phyloP scores from a whole-genome alignment of 2,113 vertebrate genomes.

The Rhinogobius similis region DNA sequence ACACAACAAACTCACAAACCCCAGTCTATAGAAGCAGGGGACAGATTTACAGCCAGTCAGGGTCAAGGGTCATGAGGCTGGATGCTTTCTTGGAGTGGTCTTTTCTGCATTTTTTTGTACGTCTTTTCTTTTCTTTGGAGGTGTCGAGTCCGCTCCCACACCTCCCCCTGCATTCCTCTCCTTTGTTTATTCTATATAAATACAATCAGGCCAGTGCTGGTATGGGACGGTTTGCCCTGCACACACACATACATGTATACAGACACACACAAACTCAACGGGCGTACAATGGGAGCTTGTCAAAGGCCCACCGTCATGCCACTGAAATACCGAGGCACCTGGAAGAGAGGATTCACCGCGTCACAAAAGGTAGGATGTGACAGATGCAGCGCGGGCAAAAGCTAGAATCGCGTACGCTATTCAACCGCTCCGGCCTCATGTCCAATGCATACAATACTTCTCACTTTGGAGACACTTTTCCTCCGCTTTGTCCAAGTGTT shows the following conservation, averaged over 20 bases:
- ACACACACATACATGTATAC: slow-evolving; percentile 56
- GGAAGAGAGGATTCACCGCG: neutral
- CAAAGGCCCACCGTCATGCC: slow-evolving; percentile 19
- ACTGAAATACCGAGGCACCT: slow-evolving; percentile 26
- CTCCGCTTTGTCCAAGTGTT: neutral
- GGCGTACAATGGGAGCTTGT: slow-evolving; percentile 37
- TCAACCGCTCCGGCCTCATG: neutral
- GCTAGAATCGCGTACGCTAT: neutral
- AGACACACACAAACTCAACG: slow-evolving; percentile 50
- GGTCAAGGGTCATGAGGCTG: slow-evolving; percentile 72
- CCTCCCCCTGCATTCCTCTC: slow-evolving; percentile 74
- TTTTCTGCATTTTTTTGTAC: slow-evolving; percentile 64
- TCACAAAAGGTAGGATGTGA: slow-evolving; percentile 6
- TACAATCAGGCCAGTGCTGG: slow-evolving; percentile 65
- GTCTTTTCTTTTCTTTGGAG: slow-evolving; percentile 72
- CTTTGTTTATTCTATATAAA: slow-evolving; percentile 80
- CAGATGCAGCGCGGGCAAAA: neutral
- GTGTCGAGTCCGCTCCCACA: slow-evolving; percentile 70
- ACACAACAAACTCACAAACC: slow-evolving; percentile 55
- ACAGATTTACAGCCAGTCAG: slow-evolving; percentile 78
- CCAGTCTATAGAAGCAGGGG: slow-evolving; percentile 58
- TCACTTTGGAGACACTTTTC: neutral
- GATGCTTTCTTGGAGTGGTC: slow-evolving; percentile 76
- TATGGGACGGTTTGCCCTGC: slow-evolving; percentile 57
- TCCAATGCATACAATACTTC: slow-evolving; percentile 1